phyloP scores from a whole-genome alignment of 2,797 vertebrate genomes.

The Sebastolobus alascanus region DNA sequence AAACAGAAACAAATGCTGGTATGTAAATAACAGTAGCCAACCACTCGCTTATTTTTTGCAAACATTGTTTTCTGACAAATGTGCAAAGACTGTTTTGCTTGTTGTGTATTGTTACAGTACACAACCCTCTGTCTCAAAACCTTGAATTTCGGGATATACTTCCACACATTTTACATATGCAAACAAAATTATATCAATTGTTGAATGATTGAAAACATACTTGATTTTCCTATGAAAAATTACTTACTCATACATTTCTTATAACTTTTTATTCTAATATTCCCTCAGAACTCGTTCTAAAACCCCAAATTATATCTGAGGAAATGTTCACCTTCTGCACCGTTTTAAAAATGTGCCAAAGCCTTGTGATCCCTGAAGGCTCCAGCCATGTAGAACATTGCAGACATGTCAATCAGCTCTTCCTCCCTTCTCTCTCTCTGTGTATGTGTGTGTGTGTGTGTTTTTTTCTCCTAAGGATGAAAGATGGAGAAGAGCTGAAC shows the following conservation, averaged over 20 bases:
- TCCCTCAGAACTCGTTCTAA: not conserved
- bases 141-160: not conserved
- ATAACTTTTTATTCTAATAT: not conserved
- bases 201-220: not conserved
- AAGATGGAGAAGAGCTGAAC: slow-evolving; percentile 92
- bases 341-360: slow-evolving; percentile 19
- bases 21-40: not conserved
- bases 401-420: slow-evolving; percentile 31
- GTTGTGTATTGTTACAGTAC: not conserved
- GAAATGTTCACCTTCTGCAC: slow-evolving; percentile 9
- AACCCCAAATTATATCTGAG: not conserved
- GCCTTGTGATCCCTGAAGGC: slow-evolving; percentile 23
- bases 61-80: not conserved
- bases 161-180: no score
- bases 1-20: not conserved
- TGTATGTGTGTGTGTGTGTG: slow-evolving; percentile 13
- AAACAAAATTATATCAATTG: not conserved
- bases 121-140: not conserved
- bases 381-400: slow-evolving; percentile 24
- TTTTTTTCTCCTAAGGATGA: slow-evolving; percentile 85
- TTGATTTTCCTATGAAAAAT: not conserved
- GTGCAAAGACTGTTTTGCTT: not conserved
- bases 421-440: slow-evolving; percentile 4
- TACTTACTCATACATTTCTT: not conserved
- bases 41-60: not conserved